Percentiles rank a stretch among this genome's conserved stretches.
Conservation (phyloP, 2,797 vertebrate species). For the Nannoperca obscura region DNA sequence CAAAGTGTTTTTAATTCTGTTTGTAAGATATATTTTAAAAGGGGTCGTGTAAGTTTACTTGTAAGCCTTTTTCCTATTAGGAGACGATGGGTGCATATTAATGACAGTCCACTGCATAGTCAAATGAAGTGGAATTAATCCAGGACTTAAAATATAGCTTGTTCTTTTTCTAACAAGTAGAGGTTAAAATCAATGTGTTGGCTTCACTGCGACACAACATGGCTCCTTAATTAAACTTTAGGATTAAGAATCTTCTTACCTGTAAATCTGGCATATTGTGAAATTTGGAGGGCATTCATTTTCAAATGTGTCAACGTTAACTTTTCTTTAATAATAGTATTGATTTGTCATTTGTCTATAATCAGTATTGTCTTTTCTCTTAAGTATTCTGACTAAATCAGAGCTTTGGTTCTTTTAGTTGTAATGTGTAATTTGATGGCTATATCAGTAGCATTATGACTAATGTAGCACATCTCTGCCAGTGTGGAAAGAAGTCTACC, state of each 20-base stretch:
- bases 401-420: conserved; percentile 57
- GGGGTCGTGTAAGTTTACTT: conserved; percentile 59
- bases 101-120: conserved; percentile 54
- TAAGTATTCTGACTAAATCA: conserved; percentile 71
- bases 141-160: conserved; percentile 49
- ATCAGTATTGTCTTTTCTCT: conserved; percentile 76
- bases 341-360: conserved; percentile 70
- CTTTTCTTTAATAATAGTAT: conserved; percentile 55
- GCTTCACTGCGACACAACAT: conserved; percentile 56
- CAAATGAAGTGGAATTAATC: conserved; percentile 47
- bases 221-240: conserved; percentile 61
- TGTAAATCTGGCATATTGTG: conserved; percentile 71
- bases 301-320: conserved; percentile 61
- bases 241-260: conserved; percentile 54
- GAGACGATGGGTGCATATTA: conserved; percentile 50
- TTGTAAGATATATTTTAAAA: conserved; percentile 76
- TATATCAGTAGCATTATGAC: conserved; percentile 72
- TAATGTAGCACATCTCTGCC: conserved; percentile 83
- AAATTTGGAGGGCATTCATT: conserved; percentile 77
- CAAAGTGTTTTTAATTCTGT: conserved; percentile 67
- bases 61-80: conserved; percentile 50
- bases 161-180: conserved; percentile 45
- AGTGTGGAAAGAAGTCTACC: conserved; percentile 65
- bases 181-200: conserved; percentile 49
- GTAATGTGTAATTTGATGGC: conserved; percentile 60